A percentile compares a stretch with the other conserved stretches of the same genome.
Conservation (phyloP, 2,113 vertebrate genomes). For the Rhadina sibilatrix region DNA sequence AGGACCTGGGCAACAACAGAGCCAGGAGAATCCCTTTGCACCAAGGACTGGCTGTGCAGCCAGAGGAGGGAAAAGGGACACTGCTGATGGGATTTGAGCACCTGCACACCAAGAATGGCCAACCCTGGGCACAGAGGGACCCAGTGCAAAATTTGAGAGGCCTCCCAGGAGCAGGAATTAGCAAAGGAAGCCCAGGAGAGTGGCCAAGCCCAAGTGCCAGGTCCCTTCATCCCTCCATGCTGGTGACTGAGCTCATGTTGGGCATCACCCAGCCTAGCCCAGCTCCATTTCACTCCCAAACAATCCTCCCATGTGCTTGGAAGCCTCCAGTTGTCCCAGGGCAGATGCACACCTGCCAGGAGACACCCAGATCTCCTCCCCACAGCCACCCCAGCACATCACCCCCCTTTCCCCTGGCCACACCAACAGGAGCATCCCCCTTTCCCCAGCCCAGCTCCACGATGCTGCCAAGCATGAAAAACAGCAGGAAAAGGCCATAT, state of each 20-base stretch:
- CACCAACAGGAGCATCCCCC: neutral
- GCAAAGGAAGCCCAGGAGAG: neutral
- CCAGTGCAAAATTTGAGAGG: neutral
- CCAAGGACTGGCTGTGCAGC: neutral
- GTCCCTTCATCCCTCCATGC: accelerated
- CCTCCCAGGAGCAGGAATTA: neutral
- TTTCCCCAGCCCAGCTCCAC: neutral
- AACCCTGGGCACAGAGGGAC: accelerated
- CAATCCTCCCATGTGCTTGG: accelerated
- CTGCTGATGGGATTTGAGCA: neutral
- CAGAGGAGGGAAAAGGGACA: neutral
- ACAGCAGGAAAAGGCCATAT: neutral
- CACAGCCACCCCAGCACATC: neutral
- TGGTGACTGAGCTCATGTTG: accelerated
- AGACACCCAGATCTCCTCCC: neutral
- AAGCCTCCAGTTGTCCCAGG: neutral
- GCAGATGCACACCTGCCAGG: neutral
- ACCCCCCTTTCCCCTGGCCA: neutral
- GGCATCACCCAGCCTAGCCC: neutral
- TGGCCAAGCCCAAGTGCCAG: accelerated
- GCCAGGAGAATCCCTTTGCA: neutral
- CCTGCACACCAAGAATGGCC: accelerated
- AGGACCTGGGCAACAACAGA: neutral
- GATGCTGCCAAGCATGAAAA: neutral
- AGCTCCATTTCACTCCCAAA: neutral